A percentile compares a stretch with the other conserved stretches of the same genome.
phyloP scores from a whole-genome alignment of 2,797 vertebrate genomes.

The Eulemur rubriventer region DNA sequence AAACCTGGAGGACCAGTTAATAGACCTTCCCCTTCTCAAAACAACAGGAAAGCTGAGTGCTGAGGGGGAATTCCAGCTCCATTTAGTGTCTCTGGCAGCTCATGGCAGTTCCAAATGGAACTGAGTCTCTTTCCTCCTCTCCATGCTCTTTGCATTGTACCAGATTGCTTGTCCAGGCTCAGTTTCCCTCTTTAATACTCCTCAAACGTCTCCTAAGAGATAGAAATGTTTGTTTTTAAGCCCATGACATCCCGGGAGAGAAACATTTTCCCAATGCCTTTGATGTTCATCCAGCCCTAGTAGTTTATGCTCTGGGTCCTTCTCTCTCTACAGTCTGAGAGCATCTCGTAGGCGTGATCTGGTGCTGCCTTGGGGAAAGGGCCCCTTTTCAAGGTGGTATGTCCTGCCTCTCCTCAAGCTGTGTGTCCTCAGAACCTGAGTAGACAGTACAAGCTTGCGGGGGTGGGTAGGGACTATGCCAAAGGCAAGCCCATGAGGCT shows the following conservation, averaged over 20 bases:
- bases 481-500: background rate
- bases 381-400: background rate
- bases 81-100: background rate
- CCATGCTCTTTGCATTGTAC: background rate
- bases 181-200: background rate
- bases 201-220: background rate
- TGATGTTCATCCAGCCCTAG: background rate
- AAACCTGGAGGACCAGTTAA: background rate
- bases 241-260: background rate
- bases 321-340: background rate
- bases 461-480: background rate
- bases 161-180: background rate
- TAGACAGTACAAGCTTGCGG: background rate
- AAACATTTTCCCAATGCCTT: background rate
- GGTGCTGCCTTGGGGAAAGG: background rate
- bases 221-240: slow-evolving; percentile 23
- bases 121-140: background rate
- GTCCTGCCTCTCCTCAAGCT: background rate
- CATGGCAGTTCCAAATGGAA: background rate
- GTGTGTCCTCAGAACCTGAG: background rate
- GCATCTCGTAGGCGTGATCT: background rate
- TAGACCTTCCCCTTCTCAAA: background rate
- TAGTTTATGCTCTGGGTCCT: background rate
- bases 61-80: background rate
- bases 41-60: background rate